Base-by-base conservation (phyloP, 2,888 invertebrate species). In the Apocheima hispidaria region DNA sequence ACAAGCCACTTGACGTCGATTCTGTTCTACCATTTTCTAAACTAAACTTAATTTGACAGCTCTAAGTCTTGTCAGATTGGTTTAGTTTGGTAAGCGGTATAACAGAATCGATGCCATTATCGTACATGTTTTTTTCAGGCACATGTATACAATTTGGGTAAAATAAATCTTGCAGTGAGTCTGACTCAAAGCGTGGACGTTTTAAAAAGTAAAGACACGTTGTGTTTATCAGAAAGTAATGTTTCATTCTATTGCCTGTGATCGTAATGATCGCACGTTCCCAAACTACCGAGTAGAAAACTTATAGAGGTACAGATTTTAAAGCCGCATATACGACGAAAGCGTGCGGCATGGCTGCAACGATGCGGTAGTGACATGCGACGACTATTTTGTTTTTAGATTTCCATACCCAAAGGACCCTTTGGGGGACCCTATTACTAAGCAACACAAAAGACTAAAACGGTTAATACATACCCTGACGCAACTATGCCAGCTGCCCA, bases 211-310 rank as follows among this genome's bases (percentile, higher is more conserved):
- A 18, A 55, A 54, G 16, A 23, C 23, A 12, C 35, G 28, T 50
- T 16, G 0, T 36, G 20, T 9, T 44, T 36, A 46, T 38, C 38
- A 46, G n/a, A 43, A 50, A 43, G 33, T 38, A 18, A 36, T 52
- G 14, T 52, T 52, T 51, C 21, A 33, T 50, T 12, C 26, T 5
- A 20, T 50, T 36, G 28, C n/a, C 33, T 36, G 38, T 35, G 10
- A 30, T 64, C 60, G 60, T 74, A 71, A 77, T 73, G 73, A 69
- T 70, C 63, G 60, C 71, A 69, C 65, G 63, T 70, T 28, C 18
- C 10, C 14, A 7, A 20, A 20, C 41, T 28, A 61, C 41, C 14
- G 35, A 50, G 49, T 26, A 36, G 21, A 21, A 36, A 50, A 36
- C 9, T 0, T 10, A 5, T 30, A 46, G 20, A 18, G 46, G n/a